Base-by-base conservation (phyloP, 2,888 invertebrate species). In the Perizoma affinitatum region DNA sequence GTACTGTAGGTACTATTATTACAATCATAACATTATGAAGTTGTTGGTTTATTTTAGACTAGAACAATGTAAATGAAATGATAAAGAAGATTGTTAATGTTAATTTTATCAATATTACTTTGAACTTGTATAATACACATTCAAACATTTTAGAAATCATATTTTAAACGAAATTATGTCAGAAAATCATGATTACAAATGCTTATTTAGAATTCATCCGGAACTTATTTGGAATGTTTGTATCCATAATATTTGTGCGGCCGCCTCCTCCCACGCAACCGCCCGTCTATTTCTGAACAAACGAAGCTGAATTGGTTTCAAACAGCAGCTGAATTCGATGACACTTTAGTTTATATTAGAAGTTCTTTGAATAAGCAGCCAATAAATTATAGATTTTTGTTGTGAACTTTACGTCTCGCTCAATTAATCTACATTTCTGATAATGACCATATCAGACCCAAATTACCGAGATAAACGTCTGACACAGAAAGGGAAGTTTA, bases 261-360 rank as follows among this genome's bases (percentile, higher is more conserved):
- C 67, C 69, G 63, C 75, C 82, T 75, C 89, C 89, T 75, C 89
- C 89, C 83, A 87, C 89, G 85, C 83, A 79, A 80, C 73, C 68
- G 71, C 71, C 63, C 74, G 75, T 79, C 78, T 88, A 87, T 87
- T 87, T 86, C 78, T 70, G 77, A 73, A 71, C 55, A 57, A 33
- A 54, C 69, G 42, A 56, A 55, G 51, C 50, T 48, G 45, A 52
- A 38, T 6, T 58, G 55, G 53, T 58, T 58, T 63, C 52, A 22
- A 58, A 58, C 43, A 41, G 49, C 58, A 48, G 58, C 58, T 63
- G 58, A 58, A 63, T 56, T 53, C 49, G 52, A 56, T 53, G 45
- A 58, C 49, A 53, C 51, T 22, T 2, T 55, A 53, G 52, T 56
- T 63, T 48, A 51, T 58, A 55, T 58, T 46, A 58, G 8, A 58